Evolutionary conservation across 2,113 vertebrate genomes (phyloP), one percentile per base, ranked within the genome.

Genomic region (Maylandia zebra): DNA sequence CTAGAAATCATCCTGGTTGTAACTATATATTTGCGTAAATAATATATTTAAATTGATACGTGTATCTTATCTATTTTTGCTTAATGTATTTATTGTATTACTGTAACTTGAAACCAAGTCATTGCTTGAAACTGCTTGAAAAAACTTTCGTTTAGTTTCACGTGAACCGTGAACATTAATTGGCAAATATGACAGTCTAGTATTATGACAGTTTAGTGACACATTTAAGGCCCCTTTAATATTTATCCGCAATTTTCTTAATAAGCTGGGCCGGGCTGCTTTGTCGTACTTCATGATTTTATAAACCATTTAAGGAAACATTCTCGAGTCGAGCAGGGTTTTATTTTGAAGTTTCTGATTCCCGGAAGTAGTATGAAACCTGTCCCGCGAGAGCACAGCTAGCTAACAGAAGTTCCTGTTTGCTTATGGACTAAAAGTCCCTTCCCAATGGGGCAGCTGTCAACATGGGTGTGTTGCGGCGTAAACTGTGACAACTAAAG

Each of bases 401-500:
- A 24, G 64, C 82, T 82, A 83, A 81, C 48, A 79, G 84, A 88
- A 89, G 90, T 88, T 82, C 78, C 61, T 90, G 2, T 19, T 64
- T 79, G 27, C 38, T 4, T 5, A 32, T 53, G 61, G n/a, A 41
- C 64, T 56, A 36, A 79, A 84, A 86, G 83, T 80, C 56, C 13
- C n/a, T n/a, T 14, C 6, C 10, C n/a, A 32, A 27, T 38, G 85
- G 89, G 81, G 83, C 81, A 5, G 6, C 16, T 69, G 41, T 83
- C 52, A 30, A 13, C 43, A 95, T 96, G 95, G 55, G 43, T 24
- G 34, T 83, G 34, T 74, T 83, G 32, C 41, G 86, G 56, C 27
- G 16, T 64, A 17, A 57, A 82, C 36, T 84, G 91, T 95, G 95
- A 96, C 90, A 87, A 81, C 57, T 38, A 14, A 80, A 88, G 87